phyloP scores from a whole-genome alignment of 2,888 invertebrate species.

The Acheta domesticus region DNA sequence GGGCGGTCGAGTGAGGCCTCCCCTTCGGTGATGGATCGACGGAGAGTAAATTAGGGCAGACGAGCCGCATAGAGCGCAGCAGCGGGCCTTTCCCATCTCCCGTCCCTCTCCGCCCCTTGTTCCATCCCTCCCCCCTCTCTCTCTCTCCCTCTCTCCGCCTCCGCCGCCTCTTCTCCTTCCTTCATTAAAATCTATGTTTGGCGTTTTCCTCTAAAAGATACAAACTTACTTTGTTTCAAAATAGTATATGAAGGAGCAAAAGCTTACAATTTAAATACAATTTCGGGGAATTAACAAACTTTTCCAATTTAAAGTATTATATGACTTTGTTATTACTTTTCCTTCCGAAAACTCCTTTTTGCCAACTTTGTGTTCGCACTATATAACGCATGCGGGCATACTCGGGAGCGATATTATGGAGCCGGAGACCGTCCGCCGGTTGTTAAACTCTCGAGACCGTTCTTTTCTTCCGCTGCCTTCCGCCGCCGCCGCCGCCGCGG shows the following conservation, averaged over 20 bases:
- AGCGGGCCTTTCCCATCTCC: background rate
- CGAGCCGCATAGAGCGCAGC: too few relatives aligned
- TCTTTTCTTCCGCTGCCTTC: too few relatives aligned
- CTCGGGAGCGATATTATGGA: background rate
- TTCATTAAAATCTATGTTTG: conserved; percentile 18
- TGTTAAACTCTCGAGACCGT: too few relatives aligned
- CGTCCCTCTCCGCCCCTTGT: background rate
- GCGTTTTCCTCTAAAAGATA: conserved; percentile 18
- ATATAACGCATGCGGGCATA: conserved; percentile 18
- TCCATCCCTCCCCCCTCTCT: too few relatives aligned
- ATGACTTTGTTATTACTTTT: conserved; percentile 18
- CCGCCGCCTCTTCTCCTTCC: background rate
- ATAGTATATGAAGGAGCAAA: conserved; percentile 2
- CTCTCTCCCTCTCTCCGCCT: background rate
- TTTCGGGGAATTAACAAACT: conserved; percentile 18
- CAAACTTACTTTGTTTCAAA: conserved; percentile 3
- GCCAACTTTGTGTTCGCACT: background rate
- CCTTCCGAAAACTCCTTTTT: conserved; percentile 4
- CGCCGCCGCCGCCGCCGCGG: too few relatives aligned
- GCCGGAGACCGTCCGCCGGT: too few relatives aligned
- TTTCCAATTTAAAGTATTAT: conserved; percentile 18
- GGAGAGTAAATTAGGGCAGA: too few relatives aligned
- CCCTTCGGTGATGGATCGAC: too few relatives aligned
- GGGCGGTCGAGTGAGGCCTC: background rate
- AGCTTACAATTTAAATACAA: conserved; percentile 18